A percentile compares a stretch with the other conserved stretches of the same genome.
Evolutionary conservation across 1,140 invertebrate genomes (phyloP).

Genomic region (Gryon sp.): DNA sequence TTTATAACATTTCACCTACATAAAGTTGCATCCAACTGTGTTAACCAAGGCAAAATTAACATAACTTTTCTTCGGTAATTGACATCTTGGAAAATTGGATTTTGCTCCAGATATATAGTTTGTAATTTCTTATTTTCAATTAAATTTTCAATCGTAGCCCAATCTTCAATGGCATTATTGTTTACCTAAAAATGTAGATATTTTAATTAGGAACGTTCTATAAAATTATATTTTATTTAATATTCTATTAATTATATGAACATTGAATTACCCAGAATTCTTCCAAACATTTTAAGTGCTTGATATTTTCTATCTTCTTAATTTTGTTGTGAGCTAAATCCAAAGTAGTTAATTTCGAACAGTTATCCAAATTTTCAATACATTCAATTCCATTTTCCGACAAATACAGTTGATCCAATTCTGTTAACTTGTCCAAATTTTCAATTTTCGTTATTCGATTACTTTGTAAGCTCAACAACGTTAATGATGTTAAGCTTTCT

Average conservation of each 20-base stretch:
- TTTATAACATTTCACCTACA: slow-evolving; percentile 82
- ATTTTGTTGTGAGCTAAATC: slow-evolving; percentile 96
- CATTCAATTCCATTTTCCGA: slow-evolving; percentile 94
- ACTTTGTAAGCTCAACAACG: slow-evolving; percentile 92
- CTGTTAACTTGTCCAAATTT: slow-evolving; percentile 86
- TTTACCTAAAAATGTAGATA: slow-evolving; percentile 90
- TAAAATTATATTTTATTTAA: not conserved
- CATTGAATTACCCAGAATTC: slow-evolving; percentile 92
- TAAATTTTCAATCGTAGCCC: slow-evolving; percentile 90
- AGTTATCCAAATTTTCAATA: slow-evolving; percentile 87
- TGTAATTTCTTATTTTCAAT: slow-evolving; percentile 86
- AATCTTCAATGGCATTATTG: slow-evolving; percentile 93
- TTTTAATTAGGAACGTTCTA: slow-evolving; percentile 61
- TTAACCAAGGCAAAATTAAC: slow-evolving; percentile 90
- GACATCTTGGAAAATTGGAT: slow-evolving; percentile 91
- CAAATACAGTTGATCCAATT: slow-evolving; percentile 94
- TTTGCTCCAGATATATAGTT: slow-evolving; percentile 96
- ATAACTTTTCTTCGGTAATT: slow-evolving; percentile 96
- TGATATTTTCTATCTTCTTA: slow-evolving; percentile 88
- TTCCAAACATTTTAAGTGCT: slow-evolving; percentile 87
- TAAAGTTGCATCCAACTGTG: slow-evolving; percentile 97
- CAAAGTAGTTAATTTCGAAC: slow-evolving; percentile 88
- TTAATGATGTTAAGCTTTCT: slow-evolving; percentile 87
- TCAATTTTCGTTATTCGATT: slow-evolving; percentile 95
- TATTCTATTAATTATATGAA: too few relatives aligned